A percentile compares a stretch with the other conserved stretches of the same genome.
phyloP scores from a whole-genome alignment of 2,113 vertebrate species.

The Octodon degus region DNA sequence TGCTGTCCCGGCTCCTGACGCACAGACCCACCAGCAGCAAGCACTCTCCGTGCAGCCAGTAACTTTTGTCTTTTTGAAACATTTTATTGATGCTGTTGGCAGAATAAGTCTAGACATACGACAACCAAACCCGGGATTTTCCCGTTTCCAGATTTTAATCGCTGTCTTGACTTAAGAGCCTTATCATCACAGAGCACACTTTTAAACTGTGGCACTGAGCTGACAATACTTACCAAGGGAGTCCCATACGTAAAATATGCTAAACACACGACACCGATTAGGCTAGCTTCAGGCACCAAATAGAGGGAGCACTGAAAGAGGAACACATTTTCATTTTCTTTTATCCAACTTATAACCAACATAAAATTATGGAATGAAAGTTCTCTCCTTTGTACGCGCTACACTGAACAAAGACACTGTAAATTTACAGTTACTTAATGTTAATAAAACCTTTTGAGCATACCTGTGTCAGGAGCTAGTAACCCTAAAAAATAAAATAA shows the following conservation, averaged over 20 bases:
- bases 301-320: background rate
- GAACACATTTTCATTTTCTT: background rate
- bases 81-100: background rate
- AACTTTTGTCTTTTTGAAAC: background rate
- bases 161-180: conserved; percentile 16
- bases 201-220: background rate
- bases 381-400: background rate
- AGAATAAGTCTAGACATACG: background rate
- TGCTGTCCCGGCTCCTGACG: too few species aligned
- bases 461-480: conserved; percentile 73
- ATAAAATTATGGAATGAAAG: background rate
- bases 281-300: background rate
- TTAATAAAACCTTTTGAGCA: conserved; percentile 51
- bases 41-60: background rate
- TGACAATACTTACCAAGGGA: conserved; percentile 12
- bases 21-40: background rate
- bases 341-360: background rate
- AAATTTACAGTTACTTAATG: background rate
- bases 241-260: conserved; percentile 16
- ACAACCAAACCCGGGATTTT: background rate
- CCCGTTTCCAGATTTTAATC: conserved; percentile 24
- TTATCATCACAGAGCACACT: background rate
- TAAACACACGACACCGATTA: background rate
- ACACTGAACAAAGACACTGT: background rate
- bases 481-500: background rate